A percentile compares a stretch with the other conserved stretches of the same genome.
phyloP scores from a whole-genome alignment of 1,140 invertebrate species.

The Calephelis virginiensis region DNA sequence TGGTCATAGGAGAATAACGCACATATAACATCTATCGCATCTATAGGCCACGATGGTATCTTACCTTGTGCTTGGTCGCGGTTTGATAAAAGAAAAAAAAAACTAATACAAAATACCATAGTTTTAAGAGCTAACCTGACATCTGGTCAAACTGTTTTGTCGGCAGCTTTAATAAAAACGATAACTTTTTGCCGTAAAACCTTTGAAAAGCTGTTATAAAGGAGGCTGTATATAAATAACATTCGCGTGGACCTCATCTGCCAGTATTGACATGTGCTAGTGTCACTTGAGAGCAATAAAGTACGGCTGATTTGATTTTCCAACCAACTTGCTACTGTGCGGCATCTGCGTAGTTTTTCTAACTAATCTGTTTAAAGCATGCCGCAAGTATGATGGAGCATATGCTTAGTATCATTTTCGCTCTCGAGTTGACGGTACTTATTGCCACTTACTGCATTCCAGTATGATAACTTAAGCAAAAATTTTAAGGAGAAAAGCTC shows the following conservation, averaged over 20 bases:
- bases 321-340: conserved; percentile 42
- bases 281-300: conserved; percentile 35
- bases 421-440: conserved; percentile 47
- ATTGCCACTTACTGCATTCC: conserved; percentile 32
- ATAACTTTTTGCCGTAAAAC: not conserved
- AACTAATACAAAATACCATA: too few species aligned
- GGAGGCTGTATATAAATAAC: not conserved
- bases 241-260: not conserved
- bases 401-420: conserved; percentile 45
- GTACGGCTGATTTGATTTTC: conserved; percentile 44
- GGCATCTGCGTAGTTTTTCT: conserved; percentile 58
- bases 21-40: too few species aligned
- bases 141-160: too few species aligned
- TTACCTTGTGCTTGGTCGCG: too few species aligned
- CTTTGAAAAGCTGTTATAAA: not conserved
- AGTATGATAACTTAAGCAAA: too few species aligned
- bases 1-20: too few species aligned
- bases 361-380: conserved; percentile 49
- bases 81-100: too few species aligned
- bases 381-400: conserved; percentile 43
- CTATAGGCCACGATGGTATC: too few species aligned
- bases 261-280: conserved; percentile 48
- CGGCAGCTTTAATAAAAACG: too few species aligned
- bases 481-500: too few species aligned
- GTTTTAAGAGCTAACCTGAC: too few species aligned